Evolutionary conservation across 53 echinoderm and acorn worm species (phyloP).

Genomic region (Paelopatides confundens): DNA sequence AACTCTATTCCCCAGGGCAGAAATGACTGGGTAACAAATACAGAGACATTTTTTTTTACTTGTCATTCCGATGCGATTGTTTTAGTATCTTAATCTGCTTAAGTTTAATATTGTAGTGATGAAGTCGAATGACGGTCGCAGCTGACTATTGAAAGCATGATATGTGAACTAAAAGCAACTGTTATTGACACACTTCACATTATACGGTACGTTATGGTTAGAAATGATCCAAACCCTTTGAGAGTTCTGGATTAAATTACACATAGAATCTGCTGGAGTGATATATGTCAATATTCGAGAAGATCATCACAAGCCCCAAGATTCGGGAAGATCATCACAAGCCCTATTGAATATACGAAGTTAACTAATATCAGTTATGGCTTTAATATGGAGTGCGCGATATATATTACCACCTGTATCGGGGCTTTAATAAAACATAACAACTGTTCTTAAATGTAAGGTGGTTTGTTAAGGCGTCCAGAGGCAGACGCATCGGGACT

Average conservation of each 20-base stretch:
- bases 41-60: conserved; percentile 12
- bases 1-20: conserved; percentile 31
- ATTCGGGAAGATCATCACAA: not conserved
- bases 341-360: not conserved
- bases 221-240: not conserved
- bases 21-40: conserved; percentile 15
- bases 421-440: not conserved
- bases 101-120: not conserved
- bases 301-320: not conserved
- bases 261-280: not conserved
- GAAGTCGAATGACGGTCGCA: not conserved
- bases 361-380: not conserved
- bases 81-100: conserved; percentile 39
- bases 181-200: conserved; percentile 18
- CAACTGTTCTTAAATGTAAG: no score
- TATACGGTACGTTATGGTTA: not conserved
- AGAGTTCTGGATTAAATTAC: conserved; percentile 25
- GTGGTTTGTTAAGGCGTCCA: no score
- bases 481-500: no score
- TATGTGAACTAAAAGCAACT: conserved; percentile 9
- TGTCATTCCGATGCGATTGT: conserved; percentile 10
- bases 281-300: conserved; percentile 11
- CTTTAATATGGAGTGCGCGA: not conserved
- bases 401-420: not conserved
- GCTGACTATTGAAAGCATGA: not conserved